Evolutionary conservation across 2,113 vertebrate genomes (phyloP).

Genomic region (Crotalus horridus): DNA sequence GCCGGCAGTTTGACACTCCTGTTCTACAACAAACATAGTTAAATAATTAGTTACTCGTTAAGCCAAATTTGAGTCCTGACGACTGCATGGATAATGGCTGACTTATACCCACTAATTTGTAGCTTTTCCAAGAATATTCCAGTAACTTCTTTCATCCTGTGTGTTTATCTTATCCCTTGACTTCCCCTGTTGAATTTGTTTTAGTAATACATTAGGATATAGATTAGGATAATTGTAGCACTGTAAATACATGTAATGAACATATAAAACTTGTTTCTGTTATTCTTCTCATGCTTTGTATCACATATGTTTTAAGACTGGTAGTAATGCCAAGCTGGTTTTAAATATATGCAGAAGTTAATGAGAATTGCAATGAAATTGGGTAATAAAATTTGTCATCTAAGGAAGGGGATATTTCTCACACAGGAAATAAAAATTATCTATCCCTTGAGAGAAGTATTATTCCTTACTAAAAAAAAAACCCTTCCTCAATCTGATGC

Average conservation of each 20-base stretch:
- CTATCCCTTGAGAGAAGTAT: neutral
- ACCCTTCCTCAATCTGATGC: neutral
- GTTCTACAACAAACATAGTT: neutral
- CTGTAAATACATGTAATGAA: conserved; percentile 55
- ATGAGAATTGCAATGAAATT: conserved; percentile 33
- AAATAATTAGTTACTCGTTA: neutral
- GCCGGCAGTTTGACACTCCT: no score
- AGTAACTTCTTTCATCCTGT: neutral
- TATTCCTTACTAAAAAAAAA: neutral
- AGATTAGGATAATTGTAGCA: neutral
- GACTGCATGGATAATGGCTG: neutral
- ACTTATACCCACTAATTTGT: neutral
- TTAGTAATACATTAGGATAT: neutral
- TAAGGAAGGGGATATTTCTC: conserved; percentile 40
- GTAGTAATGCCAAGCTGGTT: conserved; percentile 25
- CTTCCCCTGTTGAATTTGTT: neutral
- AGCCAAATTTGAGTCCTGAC: neutral
- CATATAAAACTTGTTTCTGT: conserved; percentile 4
- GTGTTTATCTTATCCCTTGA: neutral
- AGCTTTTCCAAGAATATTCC: neutral
- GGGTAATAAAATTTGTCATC: conserved; percentile 33
- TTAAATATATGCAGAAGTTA: conserved; percentile 37
- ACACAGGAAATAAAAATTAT: conserved; percentile 36
- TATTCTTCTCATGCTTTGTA: conserved; percentile 7
- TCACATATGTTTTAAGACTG: neutral